A percentile compares a stretch with the other conserved stretches of the same genome.
Conservation (phyloP, 2,113 vertebrate genomes). For the Actinemys pallida region DNA sequence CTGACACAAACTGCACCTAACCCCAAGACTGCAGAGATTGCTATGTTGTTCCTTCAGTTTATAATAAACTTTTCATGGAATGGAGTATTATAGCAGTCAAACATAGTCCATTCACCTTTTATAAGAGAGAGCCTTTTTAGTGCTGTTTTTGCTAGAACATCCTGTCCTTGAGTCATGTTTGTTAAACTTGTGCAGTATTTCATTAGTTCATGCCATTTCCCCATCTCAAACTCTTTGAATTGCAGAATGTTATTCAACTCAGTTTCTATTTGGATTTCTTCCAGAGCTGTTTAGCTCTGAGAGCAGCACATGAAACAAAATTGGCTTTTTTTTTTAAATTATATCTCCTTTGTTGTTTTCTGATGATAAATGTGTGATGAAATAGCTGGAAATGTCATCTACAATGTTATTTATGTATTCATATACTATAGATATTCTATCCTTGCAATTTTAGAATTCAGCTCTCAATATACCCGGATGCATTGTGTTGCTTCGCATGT, state of each 20-base stretch:
- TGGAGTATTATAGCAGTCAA: slow-evolving; percentile 14
- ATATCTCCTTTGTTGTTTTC: slow-evolving; percentile 67
- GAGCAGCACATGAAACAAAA: slow-evolving; percentile 67
- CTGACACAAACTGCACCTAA: not conserved
- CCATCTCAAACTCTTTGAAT: slow-evolving; percentile 72
- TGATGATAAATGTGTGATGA: slow-evolving; percentile 60
- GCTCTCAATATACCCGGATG: slow-evolving; percentile 34
- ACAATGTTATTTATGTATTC: slow-evolving; percentile 56
- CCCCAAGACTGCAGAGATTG: not conserved
- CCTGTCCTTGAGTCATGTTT: slow-evolving; percentile 72
- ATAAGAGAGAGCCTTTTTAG: slow-evolving; percentile 57
- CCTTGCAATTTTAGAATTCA: slow-evolving; percentile 54
- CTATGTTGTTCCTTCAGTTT: slow-evolving; percentile 30
- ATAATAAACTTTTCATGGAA: slow-evolving; percentile 57
- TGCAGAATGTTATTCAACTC: slow-evolving; percentile 73
- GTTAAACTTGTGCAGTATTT: slow-evolving; percentile 72
- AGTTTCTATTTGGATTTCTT: slow-evolving; percentile 79
- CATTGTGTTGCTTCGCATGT: slow-evolving; percentile 16
- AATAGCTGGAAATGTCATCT: slow-evolving; percentile 69
- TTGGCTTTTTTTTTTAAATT: slow-evolving; percentile 50
- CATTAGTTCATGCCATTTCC: slow-evolving; percentile 73
- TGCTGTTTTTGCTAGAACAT: slow-evolving; percentile 74
- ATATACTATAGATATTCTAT: slow-evolving; percentile 57
- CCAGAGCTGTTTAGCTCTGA: slow-evolving; percentile 70
- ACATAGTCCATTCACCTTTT: slow-evolving; percentile 65